These are phyloP conservation scores for Cephalopholis sonnerati DNA, from an alignment of 2,113 vertebrate genomes.

Conservation along the genomic window DNA sequence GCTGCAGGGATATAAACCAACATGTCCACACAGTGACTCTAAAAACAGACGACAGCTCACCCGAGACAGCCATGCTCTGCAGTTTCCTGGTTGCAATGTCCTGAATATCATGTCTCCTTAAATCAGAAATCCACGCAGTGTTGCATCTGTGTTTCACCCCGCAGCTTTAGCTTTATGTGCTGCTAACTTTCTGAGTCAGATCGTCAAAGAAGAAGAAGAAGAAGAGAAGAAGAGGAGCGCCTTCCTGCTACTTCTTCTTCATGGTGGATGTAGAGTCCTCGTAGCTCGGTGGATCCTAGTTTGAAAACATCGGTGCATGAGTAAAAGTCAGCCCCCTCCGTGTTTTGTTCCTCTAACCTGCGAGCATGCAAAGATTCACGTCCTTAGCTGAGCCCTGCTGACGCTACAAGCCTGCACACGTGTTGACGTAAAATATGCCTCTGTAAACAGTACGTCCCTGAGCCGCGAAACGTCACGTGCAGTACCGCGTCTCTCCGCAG, in stretches of 20 bases:
- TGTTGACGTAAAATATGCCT: constrained; percentile 69
- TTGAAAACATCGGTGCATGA: background rate
- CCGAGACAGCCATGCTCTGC: constrained; percentile 67
- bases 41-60: constrained; percentile 60
- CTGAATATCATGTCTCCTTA: constrained; percentile 72
- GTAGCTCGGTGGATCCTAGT: constrained; percentile 21
- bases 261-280: constrained; percentile 26
- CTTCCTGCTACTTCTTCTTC: constrained; percentile 24
- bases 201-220: constrained; percentile 11
- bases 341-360: background rate
- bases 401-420: constrained; percentile 56
- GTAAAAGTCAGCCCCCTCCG: background rate
- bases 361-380: constrained; percentile 54
- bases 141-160: constrained; percentile 20
- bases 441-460: constrained; percentile 69
- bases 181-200: constrained; percentile 5
- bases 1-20: background rate
- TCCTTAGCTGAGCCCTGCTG: background rate
- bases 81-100: constrained; percentile 58
- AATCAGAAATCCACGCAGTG: background rate
- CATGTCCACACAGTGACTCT: background rate
- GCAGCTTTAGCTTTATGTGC: background rate
- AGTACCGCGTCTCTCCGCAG: background rate
- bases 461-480: background rate
- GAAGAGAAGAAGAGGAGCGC: background rate